phyloP scores from a whole-genome alignment of 2,888 invertebrate species.

The Sturmia bella region DNA sequence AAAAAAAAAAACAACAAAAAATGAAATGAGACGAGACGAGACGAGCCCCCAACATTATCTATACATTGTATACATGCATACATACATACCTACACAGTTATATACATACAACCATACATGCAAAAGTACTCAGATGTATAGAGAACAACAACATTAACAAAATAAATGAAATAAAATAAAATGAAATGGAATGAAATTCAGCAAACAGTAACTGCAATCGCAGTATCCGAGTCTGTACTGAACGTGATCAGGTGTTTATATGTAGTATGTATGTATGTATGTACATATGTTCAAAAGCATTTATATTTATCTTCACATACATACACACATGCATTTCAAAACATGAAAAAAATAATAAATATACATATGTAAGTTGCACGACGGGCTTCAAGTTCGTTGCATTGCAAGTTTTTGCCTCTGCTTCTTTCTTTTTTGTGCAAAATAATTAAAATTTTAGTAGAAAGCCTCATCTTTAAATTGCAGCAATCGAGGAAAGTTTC shows the following conservation, averaged over 20 bases:
- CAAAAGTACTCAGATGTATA: background rate
- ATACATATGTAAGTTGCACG: slow-evolving; percentile 63
- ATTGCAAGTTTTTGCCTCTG: background rate
- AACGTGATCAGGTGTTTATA: background rate
- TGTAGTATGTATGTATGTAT: background rate
- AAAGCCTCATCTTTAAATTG: background rate
- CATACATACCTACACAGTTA: too few relatives aligned
- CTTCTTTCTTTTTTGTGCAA: slow-evolving; percentile 17
- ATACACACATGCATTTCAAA: background rate
- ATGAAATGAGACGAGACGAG: slow-evolving; percentile 56
- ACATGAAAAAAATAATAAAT: slow-evolving; percentile 24
- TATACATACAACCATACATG: background rate
- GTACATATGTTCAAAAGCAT: background rate
- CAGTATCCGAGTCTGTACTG: slow-evolving; percentile 21
- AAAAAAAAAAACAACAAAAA: too few relatives aligned
- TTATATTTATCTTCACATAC: background rate
- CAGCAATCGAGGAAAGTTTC: background rate
- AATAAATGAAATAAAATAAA: slow-evolving; percentile 6
- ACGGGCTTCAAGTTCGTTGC: slow-evolving; percentile 64
- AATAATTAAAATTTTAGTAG: background rate
- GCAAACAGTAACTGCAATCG: slow-evolving; percentile 16
- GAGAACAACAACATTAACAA: too few relatives aligned
- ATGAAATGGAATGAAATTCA: slow-evolving; percentile 13
- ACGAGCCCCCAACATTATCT: slow-evolving; percentile 75
- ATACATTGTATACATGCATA: background rate